Evolutionary conservation across 2,797 vertebrate genomes (phyloP).

Genomic region (Darevskia mixta): DNA sequence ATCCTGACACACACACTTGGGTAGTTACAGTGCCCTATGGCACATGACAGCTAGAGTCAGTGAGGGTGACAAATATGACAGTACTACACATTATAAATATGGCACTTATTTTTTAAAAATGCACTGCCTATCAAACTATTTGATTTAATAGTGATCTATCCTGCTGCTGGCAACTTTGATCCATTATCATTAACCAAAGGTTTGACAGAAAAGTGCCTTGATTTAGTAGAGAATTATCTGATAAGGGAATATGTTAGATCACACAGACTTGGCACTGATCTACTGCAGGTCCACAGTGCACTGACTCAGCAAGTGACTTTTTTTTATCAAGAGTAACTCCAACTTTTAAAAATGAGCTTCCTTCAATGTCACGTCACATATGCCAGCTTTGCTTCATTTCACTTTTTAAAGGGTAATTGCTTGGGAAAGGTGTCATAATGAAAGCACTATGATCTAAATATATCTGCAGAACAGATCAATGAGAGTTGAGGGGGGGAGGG

Average conservation of each 20-base stretch:
- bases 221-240: constrained; percentile 41
- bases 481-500: not conserved
- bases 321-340: constrained; percentile 23
- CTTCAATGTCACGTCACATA: not conserved
- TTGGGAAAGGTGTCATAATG: constrained; percentile 33
- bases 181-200: constrained; percentile 48
- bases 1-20: not conserved
- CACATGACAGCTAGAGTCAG: constrained; percentile 9
- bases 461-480: constrained; percentile 27
- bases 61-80: constrained; percentile 1
- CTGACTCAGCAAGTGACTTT: constrained; percentile 41
- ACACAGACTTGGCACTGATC: constrained; percentile 32
- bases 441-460: not conserved
- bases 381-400: constrained; percentile 38
- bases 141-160: constrained; percentile 26
- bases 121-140: constrained; percentile 16
- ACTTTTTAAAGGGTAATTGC: constrained; percentile 21
- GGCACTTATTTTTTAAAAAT: constrained; percentile 12
- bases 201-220: constrained; percentile 40
- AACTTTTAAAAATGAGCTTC: not conserved
- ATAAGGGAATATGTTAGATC: constrained; percentile 34
- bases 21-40: not conserved
- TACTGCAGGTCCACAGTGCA: constrained; percentile 32
- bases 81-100: constrained; percentile 14
- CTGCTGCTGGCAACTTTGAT: constrained; percentile 25